Conservation (phyloP, 2,113 vertebrate species). For the Chauna torquata region DNA sequence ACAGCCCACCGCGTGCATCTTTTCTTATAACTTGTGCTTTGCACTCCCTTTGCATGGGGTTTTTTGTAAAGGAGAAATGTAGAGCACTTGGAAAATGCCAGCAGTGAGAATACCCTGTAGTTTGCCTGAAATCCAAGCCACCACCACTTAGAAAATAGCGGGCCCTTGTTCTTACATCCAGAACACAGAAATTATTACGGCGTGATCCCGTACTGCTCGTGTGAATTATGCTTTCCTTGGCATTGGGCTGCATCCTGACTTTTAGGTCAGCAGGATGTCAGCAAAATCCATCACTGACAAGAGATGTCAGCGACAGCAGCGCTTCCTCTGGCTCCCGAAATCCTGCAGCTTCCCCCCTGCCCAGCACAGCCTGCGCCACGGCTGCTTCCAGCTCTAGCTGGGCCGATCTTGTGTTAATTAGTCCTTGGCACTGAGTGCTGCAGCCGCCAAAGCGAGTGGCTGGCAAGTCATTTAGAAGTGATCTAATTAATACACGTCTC, state of each 20-base stretch:
- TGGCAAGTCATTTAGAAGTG: neutral
- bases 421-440: slow-evolving; percentile 10
- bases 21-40: neutral
- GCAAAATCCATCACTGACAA: neutral
- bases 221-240: neutral
- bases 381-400: neutral
- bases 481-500: slow-evolving; percentile 20
- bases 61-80: neutral
- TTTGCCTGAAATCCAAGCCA: slow-evolving; percentile 36
- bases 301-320: neutral
- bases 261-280: neutral
- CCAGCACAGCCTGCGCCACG: neutral
- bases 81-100: neutral
- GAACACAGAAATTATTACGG: slow-evolving; percentile 12
- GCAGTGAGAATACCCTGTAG: neutral
- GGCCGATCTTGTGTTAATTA: slow-evolving; percentile 3
- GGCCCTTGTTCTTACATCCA: neutral
- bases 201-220: neutral
- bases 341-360: neutral
- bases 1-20: neutral
- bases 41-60: neutral
- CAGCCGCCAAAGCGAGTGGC: neutral
- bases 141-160: neutral
- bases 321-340: neutral
- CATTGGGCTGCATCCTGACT: neutral